Evolutionary conservation across 2,797 vertebrate genomes (phyloP), one percentile per base, ranked within the genome.

Genomic region (Danio tinwini): DNA sequence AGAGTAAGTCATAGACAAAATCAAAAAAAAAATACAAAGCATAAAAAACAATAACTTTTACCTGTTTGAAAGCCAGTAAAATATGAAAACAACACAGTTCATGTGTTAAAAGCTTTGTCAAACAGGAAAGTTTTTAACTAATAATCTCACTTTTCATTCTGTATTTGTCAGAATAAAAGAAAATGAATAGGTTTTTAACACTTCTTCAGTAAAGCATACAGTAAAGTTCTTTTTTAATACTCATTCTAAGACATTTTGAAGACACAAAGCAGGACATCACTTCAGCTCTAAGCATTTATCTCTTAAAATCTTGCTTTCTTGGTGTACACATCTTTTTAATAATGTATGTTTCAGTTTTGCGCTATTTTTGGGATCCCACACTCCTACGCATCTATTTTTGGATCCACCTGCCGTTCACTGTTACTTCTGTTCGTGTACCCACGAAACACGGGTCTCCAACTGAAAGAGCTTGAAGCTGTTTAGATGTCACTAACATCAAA

Each of bases 351-450:
- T 47, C 13, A 16, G 19, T 45, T 45, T 47, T 73, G 56, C 44
- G 14, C 71, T 74, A 74, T 74, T 74, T 74, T 59, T 47, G 55
- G 29, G 71, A 61, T 74, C 42, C 44, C 47, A n/a, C 42, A 13
- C 42, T 61, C 55, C 55, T 61, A 47, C 55, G 5, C 16, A 61
- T 61, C 71, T 74, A 74, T 74, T 74, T 74, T 49, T 39, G 56
- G 71, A 73, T 58, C 8, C 21, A 45, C 19, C 21, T 40, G 39
- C 5, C 5, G 47, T 40, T 52, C n/a, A 21, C 74, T 71, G 74
- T 70, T 55, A 12, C 53, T 55, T 49, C 53, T 47, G 29, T 62
- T 62, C 74, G 49, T 70, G 29, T 61, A 19, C 49, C 39, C 17
- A 50, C 21, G 14, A 47, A 70, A 58, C 52, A 65, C 11, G 17